Evolutionary conservation across 2,113 vertebrate genomes (phyloP), one percentile per base, ranked within the genome.

Genomic region (Rattus rattus): DNA sequence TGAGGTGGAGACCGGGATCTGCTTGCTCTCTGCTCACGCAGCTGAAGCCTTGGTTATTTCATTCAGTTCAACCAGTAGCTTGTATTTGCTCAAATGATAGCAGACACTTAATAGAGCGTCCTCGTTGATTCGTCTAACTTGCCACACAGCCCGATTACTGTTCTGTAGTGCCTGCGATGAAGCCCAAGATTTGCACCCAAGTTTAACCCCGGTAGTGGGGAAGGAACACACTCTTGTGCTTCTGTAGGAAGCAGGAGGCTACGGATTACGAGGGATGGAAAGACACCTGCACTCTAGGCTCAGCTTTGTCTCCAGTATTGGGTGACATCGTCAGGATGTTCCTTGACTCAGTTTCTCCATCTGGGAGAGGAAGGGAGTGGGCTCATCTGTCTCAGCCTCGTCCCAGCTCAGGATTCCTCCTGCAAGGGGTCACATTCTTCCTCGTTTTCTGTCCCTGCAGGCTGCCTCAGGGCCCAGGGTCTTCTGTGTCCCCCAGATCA

Each of bases 401-500:
- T 36, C 90, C 63, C 36, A 73, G 36, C 36, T 39, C 0, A 2
- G 67, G 28, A 47, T 36, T 22, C 43, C 33, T 19, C 83, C 33
- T 56, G 5, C 11, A 30, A 54, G 39, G n/a, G 30, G 24, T 76
- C 79, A 56, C 19, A 63, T 3, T 5, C 56, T 93, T 30, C 69
- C 47, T 95, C 54, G 12, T 43, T 90, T 79, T 83, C 92, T 96
- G 96, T 33, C 59, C 84, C 93, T 70, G 61, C 89, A 98, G 98
- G 96, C 94, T 43, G 69, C 97, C 91, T 24, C 96, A 1, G 96
- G 94, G 65, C 84, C 92, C 94, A 84, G 97, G 17, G 96, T 95
- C n/a, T 97, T 98, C 97, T 98, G 98, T 56, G 96, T 99, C 92
- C 99, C 99, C 14, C 98, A 97, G 98, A 99, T 99, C 97, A 96